A percentile compares a stretch with the other conserved stretches of the same genome.
Evolutionary conservation across 2,888 invertebrate species (phyloP).

Genomic region (Drosophila nr. perissopoda): DNA sequence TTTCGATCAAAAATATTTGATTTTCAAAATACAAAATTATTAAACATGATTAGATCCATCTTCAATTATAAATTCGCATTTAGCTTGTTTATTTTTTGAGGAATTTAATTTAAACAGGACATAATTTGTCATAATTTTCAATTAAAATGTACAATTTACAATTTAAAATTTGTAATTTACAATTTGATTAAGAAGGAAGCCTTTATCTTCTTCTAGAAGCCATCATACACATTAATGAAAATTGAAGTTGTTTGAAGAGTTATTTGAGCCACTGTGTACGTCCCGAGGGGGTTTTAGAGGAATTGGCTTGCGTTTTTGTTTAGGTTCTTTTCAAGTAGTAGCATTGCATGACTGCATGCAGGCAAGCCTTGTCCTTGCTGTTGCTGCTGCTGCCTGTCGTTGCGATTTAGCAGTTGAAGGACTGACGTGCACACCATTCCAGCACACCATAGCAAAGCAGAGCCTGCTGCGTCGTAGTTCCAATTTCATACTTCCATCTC

Average conservation of each 20-base stretch:
- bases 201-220: not conserved
- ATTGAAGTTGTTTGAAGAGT: not conserved
- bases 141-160: not conserved
- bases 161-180: too few species aligned
- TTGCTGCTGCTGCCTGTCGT: constrained; percentile 45
- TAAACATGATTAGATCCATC: not conserved
- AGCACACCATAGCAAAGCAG: constrained; percentile 7
- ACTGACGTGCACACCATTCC: constrained; percentile 63
- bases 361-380: constrained; percentile 63
- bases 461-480: constrained; percentile 19
- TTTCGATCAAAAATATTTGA: not conserved
- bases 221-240: constrained; percentile 21
- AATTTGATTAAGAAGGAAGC: constrained; percentile 21
- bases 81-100: not conserved
- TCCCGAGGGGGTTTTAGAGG: constrained; percentile 1
- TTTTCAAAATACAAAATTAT: not conserved
- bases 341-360: constrained; percentile 80
- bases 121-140: not conserved
- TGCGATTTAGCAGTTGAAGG: constrained; percentile 64
- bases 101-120: not conserved
- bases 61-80: not conserved
- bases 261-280: constrained; percentile 37
- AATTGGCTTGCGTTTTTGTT: constrained; percentile 62
- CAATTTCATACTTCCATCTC: constrained; percentile 27
- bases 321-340: constrained; percentile 55